Evolutionary conservation across 1,140 invertebrate genomes (phyloP).

Genomic region (Drosophila persimilis): DNA sequence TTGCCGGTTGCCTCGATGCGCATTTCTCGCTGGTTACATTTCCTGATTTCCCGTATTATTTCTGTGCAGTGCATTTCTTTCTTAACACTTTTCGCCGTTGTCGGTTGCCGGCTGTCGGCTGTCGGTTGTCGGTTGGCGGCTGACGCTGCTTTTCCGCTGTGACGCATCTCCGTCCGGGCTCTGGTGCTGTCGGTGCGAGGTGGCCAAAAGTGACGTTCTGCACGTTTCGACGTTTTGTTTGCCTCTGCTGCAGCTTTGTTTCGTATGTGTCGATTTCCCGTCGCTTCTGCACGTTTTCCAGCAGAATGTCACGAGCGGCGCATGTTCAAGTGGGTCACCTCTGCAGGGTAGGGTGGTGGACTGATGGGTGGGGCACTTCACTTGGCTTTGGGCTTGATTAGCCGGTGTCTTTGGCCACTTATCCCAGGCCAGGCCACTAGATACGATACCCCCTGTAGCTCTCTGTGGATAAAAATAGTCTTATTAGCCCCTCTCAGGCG

Average conservation of each 20-base stretch:
- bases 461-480: constrained; percentile 36
- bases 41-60: constrained; percentile 57
- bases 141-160: constrained; percentile 52
- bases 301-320: constrained; percentile 76
- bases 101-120: background rate
- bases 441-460: constrained; percentile 7
- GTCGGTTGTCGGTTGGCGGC: background rate
- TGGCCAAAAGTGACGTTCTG: constrained; percentile 64
- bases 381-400: constrained; percentile 40
- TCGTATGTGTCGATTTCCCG: constrained; percentile 65
- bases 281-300: constrained; percentile 69
- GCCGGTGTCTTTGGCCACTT: constrained; percentile 41
- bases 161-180: constrained; percentile 55
- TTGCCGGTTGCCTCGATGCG: constrained; percentile 57
- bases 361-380: constrained; percentile 17
- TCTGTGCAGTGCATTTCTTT: constrained; percentile 37
- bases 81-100: constrained; percentile 37
- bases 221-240: constrained; percentile 67
- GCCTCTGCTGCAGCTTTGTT: constrained; percentile 28
- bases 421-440: constrained; percentile 36
- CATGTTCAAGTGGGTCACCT: constrained; percentile 74
- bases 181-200: constrained; percentile 2
- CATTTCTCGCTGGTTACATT: constrained; percentile 62
- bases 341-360: constrained; percentile 3
- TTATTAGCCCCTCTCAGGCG: constrained; percentile 20